Percentiles rank a stretch among this genome's conserved stretches.
These are phyloP conservation scores for Donacobius atricapilla DNA, from an alignment of 2,113 vertebrate genomes.

Conservation along the genomic window DNA sequence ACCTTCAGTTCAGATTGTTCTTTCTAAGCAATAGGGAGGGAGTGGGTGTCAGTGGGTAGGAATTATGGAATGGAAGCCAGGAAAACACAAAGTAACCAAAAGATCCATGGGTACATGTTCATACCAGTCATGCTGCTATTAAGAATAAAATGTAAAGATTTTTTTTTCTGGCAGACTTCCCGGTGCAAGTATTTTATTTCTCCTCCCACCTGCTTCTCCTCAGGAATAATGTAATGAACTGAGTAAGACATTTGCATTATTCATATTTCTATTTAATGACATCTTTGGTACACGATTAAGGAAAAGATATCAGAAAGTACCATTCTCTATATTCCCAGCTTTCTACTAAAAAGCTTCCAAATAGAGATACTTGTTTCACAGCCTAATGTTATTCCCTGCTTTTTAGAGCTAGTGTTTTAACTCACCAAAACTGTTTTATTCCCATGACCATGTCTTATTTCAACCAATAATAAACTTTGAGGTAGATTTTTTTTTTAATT, in stretches of 20 bases:
- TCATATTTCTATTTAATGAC: constrained; percentile 30
- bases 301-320: constrained; percentile 25
- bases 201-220: constrained; percentile 50
- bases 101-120: not conserved
- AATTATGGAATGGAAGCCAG: not conserved
- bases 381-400: not conserved
- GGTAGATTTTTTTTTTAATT: not conserved
- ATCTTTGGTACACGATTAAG: not conserved
- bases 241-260: constrained; percentile 48
- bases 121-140: constrained; percentile 14
- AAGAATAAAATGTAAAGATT: constrained; percentile 16
- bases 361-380: not conserved
- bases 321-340: not conserved
- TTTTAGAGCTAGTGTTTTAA: not conserved
- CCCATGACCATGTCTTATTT: not conserved
- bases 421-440: not conserved
- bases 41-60: not conserved
- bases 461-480: not conserved
- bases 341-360: constrained; percentile 1
- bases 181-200: constrained; percentile 42
- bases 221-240: constrained; percentile 44
- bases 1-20: not conserved
- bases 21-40: not conserved
- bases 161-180: constrained; percentile 29
- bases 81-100: constrained; percentile 2